Conservation (phyloP, 2,888 invertebrate species). For the Caenorhabditis sp. region DNA sequence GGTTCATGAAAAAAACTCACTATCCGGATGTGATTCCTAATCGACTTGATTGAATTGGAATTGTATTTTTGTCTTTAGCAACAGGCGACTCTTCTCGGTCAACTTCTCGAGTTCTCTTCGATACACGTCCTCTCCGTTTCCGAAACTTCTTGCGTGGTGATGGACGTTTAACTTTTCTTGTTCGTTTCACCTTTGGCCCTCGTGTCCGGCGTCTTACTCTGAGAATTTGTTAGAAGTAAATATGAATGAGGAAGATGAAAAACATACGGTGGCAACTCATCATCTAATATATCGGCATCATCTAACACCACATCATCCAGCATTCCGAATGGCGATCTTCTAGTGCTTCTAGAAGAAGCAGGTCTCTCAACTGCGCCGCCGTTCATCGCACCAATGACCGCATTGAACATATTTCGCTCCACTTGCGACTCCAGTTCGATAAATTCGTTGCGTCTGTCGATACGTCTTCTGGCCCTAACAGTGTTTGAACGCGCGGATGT, state of each 20-base stretch:
- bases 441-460: not conserved
- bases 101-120: not conserved
- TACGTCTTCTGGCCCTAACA: not conserved
- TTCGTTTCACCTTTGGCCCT: not conserved
- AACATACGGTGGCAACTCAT: too few species aligned
- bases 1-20: not conserved
- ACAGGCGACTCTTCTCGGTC: too few species aligned
- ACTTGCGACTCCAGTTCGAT: not conserved
- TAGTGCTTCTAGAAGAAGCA: too few species aligned
- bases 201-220: not conserved
- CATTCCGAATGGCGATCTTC: too few species aligned
- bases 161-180: not conserved
- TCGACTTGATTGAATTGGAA: not conserved
- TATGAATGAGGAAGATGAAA: too few species aligned
- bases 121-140: not conserved
- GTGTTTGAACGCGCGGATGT: not conserved
- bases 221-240: too few species aligned
- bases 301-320: too few species aligned
- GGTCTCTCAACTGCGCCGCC: not conserved
- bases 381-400: too few species aligned
- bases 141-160: not conserved
- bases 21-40: not conserved
- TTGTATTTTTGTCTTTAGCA: not conserved
- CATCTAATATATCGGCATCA: too few species aligned
- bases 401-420: not conserved